phyloP scores from a whole-genome alignment of 2,113 vertebrate species.

The Artemisiospiza belli region DNA sequence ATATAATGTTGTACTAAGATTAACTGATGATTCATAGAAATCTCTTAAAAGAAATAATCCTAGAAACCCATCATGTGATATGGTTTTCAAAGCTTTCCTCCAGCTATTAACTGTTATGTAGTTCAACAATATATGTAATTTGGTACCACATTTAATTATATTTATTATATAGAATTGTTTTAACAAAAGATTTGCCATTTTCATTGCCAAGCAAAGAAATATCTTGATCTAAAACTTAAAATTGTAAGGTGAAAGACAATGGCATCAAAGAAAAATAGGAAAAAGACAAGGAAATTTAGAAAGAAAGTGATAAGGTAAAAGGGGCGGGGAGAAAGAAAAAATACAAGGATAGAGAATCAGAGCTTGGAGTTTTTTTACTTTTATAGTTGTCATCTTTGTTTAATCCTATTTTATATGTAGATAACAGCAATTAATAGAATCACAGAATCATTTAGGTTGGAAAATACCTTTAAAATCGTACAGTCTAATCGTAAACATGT shows the following conservation, averaged over 20 bases:
- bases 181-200: not conserved
- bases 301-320: not conserved
- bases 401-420: not conserved
- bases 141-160: not conserved
- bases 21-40: constrained; percentile 15
- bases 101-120: constrained; percentile 1
- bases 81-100: not conserved
- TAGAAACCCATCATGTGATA: not conserved
- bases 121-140: not conserved
- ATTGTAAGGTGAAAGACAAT: not conserved
- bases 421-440: not conserved
- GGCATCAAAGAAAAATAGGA: not conserved
- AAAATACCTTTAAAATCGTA: not conserved
- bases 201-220: not conserved
- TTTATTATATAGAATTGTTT: not conserved
- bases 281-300: not conserved
- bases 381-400: not conserved
- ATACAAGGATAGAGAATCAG: not conserved
- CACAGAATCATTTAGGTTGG: not conserved
- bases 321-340: not conserved
- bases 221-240: not conserved
- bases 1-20: not conserved
- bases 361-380: not conserved
- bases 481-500: not conserved
- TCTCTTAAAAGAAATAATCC: not conserved